Conservation (phyloP, 2,888 invertebrate genomes). For the Acrocyrtus sp. region DNA sequence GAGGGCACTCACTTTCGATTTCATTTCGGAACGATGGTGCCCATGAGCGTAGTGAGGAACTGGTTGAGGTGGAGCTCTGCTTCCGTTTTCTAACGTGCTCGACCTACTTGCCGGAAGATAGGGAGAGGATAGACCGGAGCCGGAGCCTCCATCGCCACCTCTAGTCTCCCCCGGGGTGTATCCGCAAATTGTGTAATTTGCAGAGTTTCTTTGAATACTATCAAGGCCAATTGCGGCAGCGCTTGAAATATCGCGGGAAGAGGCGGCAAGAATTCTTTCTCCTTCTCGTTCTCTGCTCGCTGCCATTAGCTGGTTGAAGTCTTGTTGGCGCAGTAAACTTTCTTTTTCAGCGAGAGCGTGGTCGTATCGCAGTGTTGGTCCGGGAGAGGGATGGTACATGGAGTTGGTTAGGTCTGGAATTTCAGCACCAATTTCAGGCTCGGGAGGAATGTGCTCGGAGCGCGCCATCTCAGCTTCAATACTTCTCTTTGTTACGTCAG, state of each 20-base stretch:
- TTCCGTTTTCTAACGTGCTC: conserved; percentile 42
- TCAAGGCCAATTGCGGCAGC: conserved; percentile 57
- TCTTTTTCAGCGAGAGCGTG: conserved; percentile 29
- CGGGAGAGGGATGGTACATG: conserved; percentile 12
- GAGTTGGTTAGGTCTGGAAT: conserved; percentile 39
- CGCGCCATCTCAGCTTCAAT: conserved; percentile 28
- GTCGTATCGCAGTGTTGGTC: conserved; percentile 17
- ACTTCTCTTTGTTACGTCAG: conserved; percentile 58
- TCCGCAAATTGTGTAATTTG: conserved; percentile 44
- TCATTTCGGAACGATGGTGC: conserved; percentile 5
- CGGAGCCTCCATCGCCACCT: conserved; percentile 35
- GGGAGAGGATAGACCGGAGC: conserved; percentile 40
- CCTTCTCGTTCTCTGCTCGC: conserved; percentile 51
- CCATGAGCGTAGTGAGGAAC: conserved; percentile 25
- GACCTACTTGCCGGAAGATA: conserved; percentile 54
- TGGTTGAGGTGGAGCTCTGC: conserved; percentile 38
- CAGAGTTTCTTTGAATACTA: conserved; percentile 50
- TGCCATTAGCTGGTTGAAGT: conserved; percentile 55
- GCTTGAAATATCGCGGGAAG: conserved; percentile 46
- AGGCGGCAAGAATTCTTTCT: conserved; percentile 59
- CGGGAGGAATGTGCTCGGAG: conserved; percentile 30
- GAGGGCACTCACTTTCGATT: conserved; percentile 17
- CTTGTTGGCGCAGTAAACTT: conserved; percentile 43
- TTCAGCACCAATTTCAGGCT: conserved; percentile 14
- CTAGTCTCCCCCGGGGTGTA: conserved; percentile 5